Conservation (phyloP, 2,888 invertebrate genomes). For the Dinocampus coccinellae region DNA sequence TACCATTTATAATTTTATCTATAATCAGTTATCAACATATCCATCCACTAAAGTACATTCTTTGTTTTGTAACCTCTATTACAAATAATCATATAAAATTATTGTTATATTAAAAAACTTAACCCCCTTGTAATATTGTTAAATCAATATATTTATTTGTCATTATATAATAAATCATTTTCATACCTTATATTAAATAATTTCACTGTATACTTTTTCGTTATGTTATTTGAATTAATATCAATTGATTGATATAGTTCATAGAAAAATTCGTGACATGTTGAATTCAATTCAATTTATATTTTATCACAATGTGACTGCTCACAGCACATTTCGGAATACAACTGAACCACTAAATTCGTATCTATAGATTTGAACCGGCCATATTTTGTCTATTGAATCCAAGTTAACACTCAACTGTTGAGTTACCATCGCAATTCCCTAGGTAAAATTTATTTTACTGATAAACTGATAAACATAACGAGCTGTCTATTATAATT, state of each 20-base stretch:
- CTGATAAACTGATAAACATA: too few species aligned
- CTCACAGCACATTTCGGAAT: background rate
- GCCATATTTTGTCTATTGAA: too few species aligned
- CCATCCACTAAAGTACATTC: background rate
- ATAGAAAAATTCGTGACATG: background rate
- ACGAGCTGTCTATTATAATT: too few species aligned
- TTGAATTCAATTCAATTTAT: background rate
- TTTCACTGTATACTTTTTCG: background rate
- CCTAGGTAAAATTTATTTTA: too few species aligned
- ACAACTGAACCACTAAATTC: too few species aligned
- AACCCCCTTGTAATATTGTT: too few species aligned
- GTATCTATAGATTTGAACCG: too few species aligned
- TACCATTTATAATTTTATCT: background rate
- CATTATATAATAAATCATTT: background rate
- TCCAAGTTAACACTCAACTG: too few species aligned
- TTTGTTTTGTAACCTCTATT: background rate
- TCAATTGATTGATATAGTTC: background rate
- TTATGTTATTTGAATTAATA: background rate
- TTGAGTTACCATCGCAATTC: too few species aligned
- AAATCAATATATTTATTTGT: background rate
- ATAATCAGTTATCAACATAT: background rate
- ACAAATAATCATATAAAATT: background rate
- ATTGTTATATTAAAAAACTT: too few species aligned
- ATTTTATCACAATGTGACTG: background rate
- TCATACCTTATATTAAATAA: background rate